Conservation (phyloP, 2,113 vertebrate species). For the Sporophila hypoxantha region DNA sequence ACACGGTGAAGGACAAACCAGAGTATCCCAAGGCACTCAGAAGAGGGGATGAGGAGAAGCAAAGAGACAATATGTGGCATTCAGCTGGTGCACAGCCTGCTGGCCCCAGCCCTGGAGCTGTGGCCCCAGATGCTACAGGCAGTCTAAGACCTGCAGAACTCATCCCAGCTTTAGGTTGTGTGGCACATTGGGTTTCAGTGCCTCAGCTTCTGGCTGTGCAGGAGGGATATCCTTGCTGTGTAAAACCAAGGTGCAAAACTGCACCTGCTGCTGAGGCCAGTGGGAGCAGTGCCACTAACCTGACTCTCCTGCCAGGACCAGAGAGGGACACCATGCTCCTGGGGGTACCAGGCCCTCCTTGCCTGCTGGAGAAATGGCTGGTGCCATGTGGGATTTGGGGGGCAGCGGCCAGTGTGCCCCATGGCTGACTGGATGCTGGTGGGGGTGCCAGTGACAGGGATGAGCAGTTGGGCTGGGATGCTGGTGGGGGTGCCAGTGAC, state of each 20-base stretch:
- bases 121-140: neutral
- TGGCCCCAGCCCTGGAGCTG: neutral
- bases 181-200: rapidly evolving
- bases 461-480: too few relatives aligned
- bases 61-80: neutral
- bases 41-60: neutral
- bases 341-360: neutral
- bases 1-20: neutral
- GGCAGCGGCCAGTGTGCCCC: neutral
- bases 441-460: neutral
- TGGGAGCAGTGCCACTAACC: rapidly evolving
- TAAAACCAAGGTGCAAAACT: neutral
- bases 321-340: rapidly evolving
- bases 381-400: rapidly evolving
- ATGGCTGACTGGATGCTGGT: rapidly evolving
- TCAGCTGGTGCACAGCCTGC: neutral
- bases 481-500: neutral
- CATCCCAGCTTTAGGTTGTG: neutral
- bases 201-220: neutral
- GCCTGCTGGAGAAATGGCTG: neutral
- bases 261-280: neutral
- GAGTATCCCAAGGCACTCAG: neutral
- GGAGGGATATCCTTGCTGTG: neutral
- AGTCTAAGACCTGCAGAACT: neutral
- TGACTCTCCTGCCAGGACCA: neutral